These are phyloP conservation scores for Nebria brevicollis DNA, from an alignment of 2,888 invertebrate species.

Conservation along the genomic window DNA sequence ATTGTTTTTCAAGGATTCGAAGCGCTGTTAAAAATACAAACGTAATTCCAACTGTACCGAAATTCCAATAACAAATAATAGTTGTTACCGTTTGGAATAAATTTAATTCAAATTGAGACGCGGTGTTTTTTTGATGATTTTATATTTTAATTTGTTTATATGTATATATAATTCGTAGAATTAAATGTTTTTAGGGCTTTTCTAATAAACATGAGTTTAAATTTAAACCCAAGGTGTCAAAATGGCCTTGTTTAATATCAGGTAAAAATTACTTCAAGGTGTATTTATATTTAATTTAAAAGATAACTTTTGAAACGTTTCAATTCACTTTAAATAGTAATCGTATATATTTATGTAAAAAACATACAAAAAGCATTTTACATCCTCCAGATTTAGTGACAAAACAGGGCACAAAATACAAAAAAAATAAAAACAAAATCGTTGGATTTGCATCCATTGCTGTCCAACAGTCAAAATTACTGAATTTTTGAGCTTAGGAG, in stretches of 20 bases:
- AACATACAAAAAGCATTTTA: not conserved
- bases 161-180: no score
- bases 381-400: constrained; percentile 1
- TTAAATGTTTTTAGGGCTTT: no score
- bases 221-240: not conserved
- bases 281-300: not conserved
- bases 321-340: not conserved
- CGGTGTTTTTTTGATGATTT: no score
- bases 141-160: no score
- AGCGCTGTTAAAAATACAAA: no score
- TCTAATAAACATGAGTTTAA: not conserved
- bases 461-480: not conserved
- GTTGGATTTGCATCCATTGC: constrained; percentile 5
- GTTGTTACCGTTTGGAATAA: no score
- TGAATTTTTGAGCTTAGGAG: not conserved
- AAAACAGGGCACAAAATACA: not conserved
- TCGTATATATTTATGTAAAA: not conserved
- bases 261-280: not conserved
- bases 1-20: no score
- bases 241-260: not conserved
- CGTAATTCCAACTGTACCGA: no score
- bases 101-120: no score
- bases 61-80: no score
- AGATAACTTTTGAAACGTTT: not conserved
- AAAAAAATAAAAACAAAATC: constrained; percentile 6